These are phyloP conservation scores for Sapajus apella DNA, from an alignment of 2,113 vertebrate genomes.

Conservation along the genomic window DNA sequence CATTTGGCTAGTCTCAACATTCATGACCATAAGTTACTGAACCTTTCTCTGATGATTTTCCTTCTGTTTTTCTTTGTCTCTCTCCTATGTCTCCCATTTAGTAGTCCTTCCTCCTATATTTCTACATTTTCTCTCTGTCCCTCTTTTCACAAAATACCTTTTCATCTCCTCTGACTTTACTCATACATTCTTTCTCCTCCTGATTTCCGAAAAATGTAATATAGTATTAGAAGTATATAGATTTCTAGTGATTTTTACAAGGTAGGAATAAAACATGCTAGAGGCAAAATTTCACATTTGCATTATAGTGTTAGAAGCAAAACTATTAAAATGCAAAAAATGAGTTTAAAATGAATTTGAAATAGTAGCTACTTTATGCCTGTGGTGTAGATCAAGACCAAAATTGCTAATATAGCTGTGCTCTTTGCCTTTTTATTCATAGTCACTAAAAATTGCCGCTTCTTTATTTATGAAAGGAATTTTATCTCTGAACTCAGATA, in stretches of 20 bases:
- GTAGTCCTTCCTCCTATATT: background rate
- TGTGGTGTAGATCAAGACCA: slow-evolving; percentile 55
- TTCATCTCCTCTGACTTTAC: background rate
- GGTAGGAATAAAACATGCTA: slow-evolving; percentile 38
- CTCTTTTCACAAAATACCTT: background rate
- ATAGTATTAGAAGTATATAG: background rate
- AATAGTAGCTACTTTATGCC: slow-evolving; percentile 61
- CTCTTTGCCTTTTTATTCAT: slow-evolving; percentile 48
- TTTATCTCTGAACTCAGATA: slow-evolving; percentile 60
- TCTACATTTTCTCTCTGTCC: background rate
- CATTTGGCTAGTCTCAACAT: background rate
- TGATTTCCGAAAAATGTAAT: slow-evolving; percentile 1
- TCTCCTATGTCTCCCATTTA: background rate
- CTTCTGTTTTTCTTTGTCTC: background rate
- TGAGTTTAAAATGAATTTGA: slow-evolving; percentile 58
- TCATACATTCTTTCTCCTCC: background rate
- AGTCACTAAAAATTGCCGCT: slow-evolving; percentile 45
- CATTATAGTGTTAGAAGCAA: slow-evolving; percentile 48
- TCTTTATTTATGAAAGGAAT: slow-evolving; percentile 63
- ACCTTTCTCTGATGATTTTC: background rate
- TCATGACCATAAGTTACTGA: background rate
- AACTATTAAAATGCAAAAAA: slow-evolving; percentile 65
- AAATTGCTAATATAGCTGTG: slow-evolving; percentile 64
- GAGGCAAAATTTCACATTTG: slow-evolving; percentile 66
- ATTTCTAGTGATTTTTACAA: slow-evolving; percentile 50